Percentiles rank a stretch among this genome's conserved stretches.
phyloP scores from a whole-genome alignment of 2,113 vertebrate species.

The Rhegmatorhina hoffmannsi region DNA sequence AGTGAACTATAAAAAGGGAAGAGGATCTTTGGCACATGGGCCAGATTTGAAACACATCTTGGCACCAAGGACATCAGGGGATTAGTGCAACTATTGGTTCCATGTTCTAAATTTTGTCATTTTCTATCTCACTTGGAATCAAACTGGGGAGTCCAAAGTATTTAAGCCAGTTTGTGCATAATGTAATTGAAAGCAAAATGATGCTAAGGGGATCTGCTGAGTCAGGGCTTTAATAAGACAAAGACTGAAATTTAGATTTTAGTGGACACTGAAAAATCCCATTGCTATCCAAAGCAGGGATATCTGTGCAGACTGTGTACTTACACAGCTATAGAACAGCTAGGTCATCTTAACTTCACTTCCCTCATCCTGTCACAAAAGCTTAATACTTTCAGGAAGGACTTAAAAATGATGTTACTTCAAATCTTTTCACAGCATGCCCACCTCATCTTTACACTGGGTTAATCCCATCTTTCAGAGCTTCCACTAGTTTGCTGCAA shows the following conservation, averaged over 20 bases:
- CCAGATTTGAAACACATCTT: constrained; percentile 35
- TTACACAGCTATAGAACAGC: not conserved
- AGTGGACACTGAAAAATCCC: constrained; percentile 7
- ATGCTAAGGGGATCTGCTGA: not conserved
- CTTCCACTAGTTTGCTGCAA: not conserved
- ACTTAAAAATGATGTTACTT: not conserved
- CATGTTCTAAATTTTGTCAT: constrained; percentile 2
- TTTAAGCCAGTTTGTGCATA: constrained; percentile 1
- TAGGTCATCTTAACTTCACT: not conserved
- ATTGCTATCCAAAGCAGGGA: not conserved
- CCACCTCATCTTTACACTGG: not conserved
- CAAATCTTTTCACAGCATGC: not conserved
- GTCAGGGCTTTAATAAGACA: not conserved
- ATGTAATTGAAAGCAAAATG: constrained; percentile 3
- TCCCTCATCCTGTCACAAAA: not conserved
- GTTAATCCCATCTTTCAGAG: not conserved
- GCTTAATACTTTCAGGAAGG: not conserved
- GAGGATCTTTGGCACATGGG: not conserved
- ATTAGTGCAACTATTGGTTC: constrained; percentile 44
- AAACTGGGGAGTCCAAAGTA: not conserved
- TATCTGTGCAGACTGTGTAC: not conserved
- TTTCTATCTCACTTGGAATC: constrained; percentile 29
- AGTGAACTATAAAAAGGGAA: constrained; percentile 41
- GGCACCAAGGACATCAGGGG: not conserved
- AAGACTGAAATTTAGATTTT: not conserved